Evolutionary conservation across 2,113 vertebrate genomes (phyloP).

Genomic region (Gymnogyps californianus): DNA sequence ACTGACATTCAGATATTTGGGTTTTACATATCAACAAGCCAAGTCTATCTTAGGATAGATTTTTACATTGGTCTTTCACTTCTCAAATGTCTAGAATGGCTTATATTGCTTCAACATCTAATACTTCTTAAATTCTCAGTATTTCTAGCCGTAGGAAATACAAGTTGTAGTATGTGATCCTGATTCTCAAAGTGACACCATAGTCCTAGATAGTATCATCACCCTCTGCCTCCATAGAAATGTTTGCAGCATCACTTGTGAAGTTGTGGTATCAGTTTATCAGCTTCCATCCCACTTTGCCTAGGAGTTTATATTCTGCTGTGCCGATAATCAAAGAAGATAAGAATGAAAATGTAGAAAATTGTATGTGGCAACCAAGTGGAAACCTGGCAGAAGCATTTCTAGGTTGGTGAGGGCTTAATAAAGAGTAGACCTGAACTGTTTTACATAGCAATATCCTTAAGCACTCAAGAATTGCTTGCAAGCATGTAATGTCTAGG

Average conservation of each 20-base stretch:
- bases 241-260: not conserved
- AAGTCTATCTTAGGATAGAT: not conserved
- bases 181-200: not conserved
- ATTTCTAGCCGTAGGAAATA: not conserved
- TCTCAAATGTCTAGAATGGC: not conserved
- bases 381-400: not conserved
- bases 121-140: not conserved
- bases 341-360: not conserved
- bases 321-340: not conserved
- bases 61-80: not conserved
- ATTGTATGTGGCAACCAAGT: not conserved
- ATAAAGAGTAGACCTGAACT: not conserved
- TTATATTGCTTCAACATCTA: not conserved
- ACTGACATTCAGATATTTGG: not conserved
- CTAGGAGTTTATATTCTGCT: not conserved
- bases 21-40: not conserved
- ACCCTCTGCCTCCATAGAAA: not conserved
- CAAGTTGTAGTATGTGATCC: not conserved
- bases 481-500: not conserved
- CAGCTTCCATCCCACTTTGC: not conserved
- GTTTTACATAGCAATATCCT: not conserved
- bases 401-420: not conserved
- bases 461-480: not conserved
- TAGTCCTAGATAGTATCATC: not conserved
- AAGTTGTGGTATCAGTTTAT: not conserved